Base-by-base conservation (phyloP, 2,888 invertebrate genomes). In the Hypercompe scribonia region DNA sequence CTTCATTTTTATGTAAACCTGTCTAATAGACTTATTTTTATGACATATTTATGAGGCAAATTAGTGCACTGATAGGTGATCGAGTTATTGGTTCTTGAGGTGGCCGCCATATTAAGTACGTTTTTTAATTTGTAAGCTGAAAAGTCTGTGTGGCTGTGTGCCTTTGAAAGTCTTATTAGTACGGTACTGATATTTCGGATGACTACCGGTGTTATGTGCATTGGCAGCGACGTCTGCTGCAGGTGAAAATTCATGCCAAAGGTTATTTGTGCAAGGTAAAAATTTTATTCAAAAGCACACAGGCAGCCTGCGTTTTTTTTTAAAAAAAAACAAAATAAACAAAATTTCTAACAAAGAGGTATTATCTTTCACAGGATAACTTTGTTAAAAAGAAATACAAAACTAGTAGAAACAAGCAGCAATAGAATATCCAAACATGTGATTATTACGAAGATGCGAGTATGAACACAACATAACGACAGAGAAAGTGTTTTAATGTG, bases 401-500 rank as follows among this genome's bases (percentile, higher is more conserved):
- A 61, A 10, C 10, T 50, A 54, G n/a, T 50, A 72, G 71, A 67
- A 58, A 70, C 69, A 61, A 54, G 71, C 78, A 64, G 66, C 66
- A 71, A 75, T 58, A 31, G 50, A 72, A 70, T 81, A 77, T 77
- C 54, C 61, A 76, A 70, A 80, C 76, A 66, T 58, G 65, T 76
- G 67, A 76, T 78, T 74, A 78, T 76, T 73, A 76, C 65, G 73
- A 77, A 72, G 78, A 83, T 68, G 65, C 54, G 72, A 81, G 77
- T 71, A 61, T 68, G 68, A 71, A 75, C 67, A 75, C 68, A 75
- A 78, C 75, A 74, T 76, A 76, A 81, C 76, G 78, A 78, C 39
- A 80, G 88, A 85, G 90, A 90, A 90, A 90, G 90, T 90, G 87
- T 87, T 84, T 88, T 85, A 82, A 83, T 80, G 79, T 79, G 83